Evolutionary conservation across 2,888 invertebrate genomes (phyloP).

Genomic region (Furcula furcula): DNA sequence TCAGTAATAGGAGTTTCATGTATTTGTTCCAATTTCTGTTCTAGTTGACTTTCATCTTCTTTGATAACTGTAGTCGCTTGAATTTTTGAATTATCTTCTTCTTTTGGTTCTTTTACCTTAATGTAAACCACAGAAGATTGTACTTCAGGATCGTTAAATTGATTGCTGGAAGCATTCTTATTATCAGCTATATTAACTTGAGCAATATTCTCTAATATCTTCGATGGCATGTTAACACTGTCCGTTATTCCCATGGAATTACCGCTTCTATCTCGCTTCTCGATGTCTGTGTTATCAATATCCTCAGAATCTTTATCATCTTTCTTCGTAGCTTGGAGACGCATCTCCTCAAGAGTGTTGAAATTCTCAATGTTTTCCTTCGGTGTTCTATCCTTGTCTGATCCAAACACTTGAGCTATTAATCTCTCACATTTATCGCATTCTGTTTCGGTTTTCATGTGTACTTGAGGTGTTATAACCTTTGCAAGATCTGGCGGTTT

Average conservation of each 20-base stretch:
- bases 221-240: not conserved
- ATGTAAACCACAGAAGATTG: not conserved
- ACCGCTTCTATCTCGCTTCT: not conserved
- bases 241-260: not conserved
- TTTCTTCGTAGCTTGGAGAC: not conserved
- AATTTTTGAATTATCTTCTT: conserved; percentile 1
- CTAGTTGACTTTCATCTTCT: conserved; percentile 39
- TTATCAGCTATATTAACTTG: not conserved
- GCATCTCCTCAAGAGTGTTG: not conserved
- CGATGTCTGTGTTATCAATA: not conserved
- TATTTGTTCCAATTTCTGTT: conserved; percentile 50
- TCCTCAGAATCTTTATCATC: not conserved
- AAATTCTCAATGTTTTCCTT: not conserved
- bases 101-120: not conserved
- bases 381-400: not conserved
- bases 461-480: not conserved
- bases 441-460: conserved; percentile 5
- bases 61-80: conserved; percentile 34
- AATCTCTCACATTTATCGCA: conserved; percentile 28
- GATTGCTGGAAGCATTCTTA: conserved; percentile 3
- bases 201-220: not conserved
- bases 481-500: no score
- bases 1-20: conserved; percentile 48
- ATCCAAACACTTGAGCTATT: conserved; percentile 29
- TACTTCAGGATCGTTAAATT: conserved; percentile 2